Evolutionary conservation across 2,888 invertebrate genomes (phyloP).

Genomic region (Apamea epomidion): DNA sequence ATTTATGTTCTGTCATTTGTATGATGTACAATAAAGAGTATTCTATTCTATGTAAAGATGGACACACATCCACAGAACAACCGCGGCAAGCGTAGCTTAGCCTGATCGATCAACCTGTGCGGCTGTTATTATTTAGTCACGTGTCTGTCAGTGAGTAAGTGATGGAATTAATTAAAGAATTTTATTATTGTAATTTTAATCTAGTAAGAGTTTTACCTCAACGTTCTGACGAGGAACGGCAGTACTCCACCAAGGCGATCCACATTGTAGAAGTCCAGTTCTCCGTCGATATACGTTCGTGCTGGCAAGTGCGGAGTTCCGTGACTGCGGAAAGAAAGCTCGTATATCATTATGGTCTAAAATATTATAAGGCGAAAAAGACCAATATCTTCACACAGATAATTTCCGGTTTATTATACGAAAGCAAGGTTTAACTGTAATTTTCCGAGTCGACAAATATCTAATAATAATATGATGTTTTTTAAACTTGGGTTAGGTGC

Average conservation of each 20-base stretch:
- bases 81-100: too few species aligned
- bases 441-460: background rate
- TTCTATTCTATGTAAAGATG: too few species aligned
- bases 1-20: too few species aligned
- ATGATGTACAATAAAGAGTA: too few species aligned
- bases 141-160: background rate
- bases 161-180: background rate
- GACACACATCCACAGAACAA: too few species aligned
- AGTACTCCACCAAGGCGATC: constrained; percentile 93
- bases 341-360: background rate
- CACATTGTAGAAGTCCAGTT: constrained; percentile 92
- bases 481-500: background rate
- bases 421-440: background rate
- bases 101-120: too few species aligned
- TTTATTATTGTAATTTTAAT: background rate
- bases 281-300: constrained; percentile 92
- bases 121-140: too few species aligned
- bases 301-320: constrained; percentile 81
- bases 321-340: constrained; percentile 71
- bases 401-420: background rate
- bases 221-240: constrained; percentile 91
- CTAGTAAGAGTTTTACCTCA: constrained; percentile 33
- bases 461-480: too few species aligned
- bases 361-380: background rate
- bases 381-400: background rate